These are phyloP conservation scores for Berghia stephanieae DNA, from an alignment of 1,140 invertebrate species.

Conservation along the genomic window DNA sequence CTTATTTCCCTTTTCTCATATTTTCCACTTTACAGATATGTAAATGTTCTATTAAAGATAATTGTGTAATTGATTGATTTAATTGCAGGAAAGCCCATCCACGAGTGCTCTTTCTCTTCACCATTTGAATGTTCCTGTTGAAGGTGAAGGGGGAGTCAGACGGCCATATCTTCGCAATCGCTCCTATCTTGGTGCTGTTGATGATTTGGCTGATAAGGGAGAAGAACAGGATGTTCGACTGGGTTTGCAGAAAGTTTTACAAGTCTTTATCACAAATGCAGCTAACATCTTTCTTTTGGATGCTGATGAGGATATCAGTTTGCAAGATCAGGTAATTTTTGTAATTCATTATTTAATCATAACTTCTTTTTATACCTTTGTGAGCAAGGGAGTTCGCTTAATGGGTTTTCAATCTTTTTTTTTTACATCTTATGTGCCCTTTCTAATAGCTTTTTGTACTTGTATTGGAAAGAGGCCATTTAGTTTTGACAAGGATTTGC, in stretches of 20 bases:
- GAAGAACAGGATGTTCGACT: conserved; percentile 59
- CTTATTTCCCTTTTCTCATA: too few relatives aligned
- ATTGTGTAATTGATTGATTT: background rate
- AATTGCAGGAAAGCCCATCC: conserved; percentile 45
- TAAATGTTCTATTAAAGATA: too few relatives aligned
- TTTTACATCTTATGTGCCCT: too few relatives aligned
- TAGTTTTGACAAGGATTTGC: too few relatives aligned
- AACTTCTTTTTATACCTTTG: too few relatives aligned
- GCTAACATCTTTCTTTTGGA: conserved; percentile 83
- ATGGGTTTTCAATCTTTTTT: too few relatives aligned
- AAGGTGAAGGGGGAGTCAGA: conserved; percentile 35
- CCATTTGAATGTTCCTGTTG: conserved; percentile 28
- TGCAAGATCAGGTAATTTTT: conserved; percentile 52
- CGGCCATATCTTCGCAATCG: conserved; percentile 51
- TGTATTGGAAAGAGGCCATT: too few relatives aligned
- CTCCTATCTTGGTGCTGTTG: conserved; percentile 59
- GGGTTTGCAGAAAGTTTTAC: conserved; percentile 83
- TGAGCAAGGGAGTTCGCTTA: too few relatives aligned
- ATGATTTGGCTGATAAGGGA: conserved; percentile 56
- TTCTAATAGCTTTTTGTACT: too few relatives aligned
- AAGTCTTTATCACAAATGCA: conserved; percentile 94
- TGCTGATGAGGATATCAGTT: conserved; percentile 42
- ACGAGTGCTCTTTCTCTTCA: conserved; percentile 39
- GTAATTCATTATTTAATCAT: too few relatives aligned
- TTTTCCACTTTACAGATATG: too few relatives aligned